Conservation (phyloP, 2,113 vertebrate genomes). For the Scomber colias region DNA sequence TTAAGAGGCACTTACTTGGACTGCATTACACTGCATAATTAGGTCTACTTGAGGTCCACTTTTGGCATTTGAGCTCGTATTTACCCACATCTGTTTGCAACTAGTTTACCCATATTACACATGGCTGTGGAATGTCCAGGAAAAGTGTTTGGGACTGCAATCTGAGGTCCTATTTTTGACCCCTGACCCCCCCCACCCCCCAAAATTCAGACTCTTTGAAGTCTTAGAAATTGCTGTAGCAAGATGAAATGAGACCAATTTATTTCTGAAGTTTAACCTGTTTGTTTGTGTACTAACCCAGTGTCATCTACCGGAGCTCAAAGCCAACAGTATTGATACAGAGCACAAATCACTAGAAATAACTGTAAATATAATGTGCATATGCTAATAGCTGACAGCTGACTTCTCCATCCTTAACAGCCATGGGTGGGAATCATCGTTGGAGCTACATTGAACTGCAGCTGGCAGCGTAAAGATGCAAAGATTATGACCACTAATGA, state of each 20-base stretch:
- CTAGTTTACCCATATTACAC: conserved; percentile 62
- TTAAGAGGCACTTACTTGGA: conserved; percentile 45
- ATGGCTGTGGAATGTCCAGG: conserved; percentile 56
- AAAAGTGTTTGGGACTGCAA: conserved; percentile 40
- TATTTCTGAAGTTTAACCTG: neutral
- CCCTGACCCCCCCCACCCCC: neutral
- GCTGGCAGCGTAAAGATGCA: conserved; percentile 64
- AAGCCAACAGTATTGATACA: conserved; percentile 8
- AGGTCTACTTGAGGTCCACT: conserved; percentile 44
- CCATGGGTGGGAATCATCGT: conserved; percentile 43
- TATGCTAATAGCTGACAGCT: conserved; percentile 52
- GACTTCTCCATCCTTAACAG: conserved; percentile 57
- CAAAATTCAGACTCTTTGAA: neutral
- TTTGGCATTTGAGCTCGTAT: conserved; percentile 50
- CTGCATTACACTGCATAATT: conserved; percentile 49
- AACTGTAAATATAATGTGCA: conserved; percentile 22
- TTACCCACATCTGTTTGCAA: conserved; percentile 80
- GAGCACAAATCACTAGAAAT: conserved; percentile 43
- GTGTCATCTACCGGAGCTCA: neutral
- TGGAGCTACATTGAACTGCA: conserved; percentile 56
- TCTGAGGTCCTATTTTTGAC: conserved; percentile 46
- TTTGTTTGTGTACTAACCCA: neutral
- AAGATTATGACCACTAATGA: conserved; percentile 72
- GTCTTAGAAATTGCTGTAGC: neutral
- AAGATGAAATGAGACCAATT: neutral